phyloP scores from a whole-genome alignment of 92 coral and sea anemone genomes.

The Epizoanthus stellaris region DNA sequence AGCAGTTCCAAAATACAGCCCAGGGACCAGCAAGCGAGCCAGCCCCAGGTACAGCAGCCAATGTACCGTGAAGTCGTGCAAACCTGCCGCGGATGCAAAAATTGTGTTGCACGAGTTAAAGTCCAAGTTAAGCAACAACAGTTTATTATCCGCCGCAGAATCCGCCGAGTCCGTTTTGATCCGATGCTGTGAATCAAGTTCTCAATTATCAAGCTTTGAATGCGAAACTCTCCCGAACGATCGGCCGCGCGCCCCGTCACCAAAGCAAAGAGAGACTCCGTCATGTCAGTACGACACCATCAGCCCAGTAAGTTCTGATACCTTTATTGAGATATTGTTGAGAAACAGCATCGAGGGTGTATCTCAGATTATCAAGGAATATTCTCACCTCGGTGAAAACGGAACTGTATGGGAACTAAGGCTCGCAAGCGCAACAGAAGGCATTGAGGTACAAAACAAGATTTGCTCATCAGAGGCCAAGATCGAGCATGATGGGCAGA shows the following conservation, averaged over 20 bases:
- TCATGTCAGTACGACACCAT: background rate
- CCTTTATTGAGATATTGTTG: too few species aligned
- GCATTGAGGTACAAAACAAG: too few species aligned
- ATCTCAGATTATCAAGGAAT: too few species aligned
- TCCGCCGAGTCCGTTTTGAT: slow-evolving; percentile 26
- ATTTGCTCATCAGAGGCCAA: too few species aligned
- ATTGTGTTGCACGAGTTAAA: background rate
- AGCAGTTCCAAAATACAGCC: too few species aligned
- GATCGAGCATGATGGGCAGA: background rate
- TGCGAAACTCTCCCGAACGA: background rate
- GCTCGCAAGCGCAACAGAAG: too few species aligned
- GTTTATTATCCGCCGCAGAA: background rate
- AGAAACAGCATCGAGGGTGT: background rate
- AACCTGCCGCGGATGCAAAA: background rate
- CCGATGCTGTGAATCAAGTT: background rate
- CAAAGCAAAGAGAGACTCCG: background rate
- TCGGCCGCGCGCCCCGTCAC: slow-evolving; percentile 33
- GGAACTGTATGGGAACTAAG: background rate
- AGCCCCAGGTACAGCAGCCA: background rate
- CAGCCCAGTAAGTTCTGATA: background rate
- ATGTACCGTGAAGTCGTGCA: slow-evolving; percentile 6
- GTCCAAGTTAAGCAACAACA: background rate
- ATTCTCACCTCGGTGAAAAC: too few species aligned
- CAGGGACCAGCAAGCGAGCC: background rate
- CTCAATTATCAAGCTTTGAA: background rate